Conservation (phyloP, 2,797 vertebrate genomes). For the Champsocephalus esox region DNA sequence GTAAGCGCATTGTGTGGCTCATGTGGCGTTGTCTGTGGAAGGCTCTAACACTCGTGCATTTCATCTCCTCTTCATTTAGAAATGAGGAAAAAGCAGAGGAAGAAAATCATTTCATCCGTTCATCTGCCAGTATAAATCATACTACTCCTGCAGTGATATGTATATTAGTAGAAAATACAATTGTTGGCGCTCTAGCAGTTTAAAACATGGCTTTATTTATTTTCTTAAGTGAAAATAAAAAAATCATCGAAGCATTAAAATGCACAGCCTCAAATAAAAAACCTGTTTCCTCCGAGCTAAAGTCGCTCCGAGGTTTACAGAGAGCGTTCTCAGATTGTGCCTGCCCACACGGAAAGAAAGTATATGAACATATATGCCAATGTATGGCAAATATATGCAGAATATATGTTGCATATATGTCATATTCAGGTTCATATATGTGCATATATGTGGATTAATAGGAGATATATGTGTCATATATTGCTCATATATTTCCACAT, state of each 20-base stretch:
- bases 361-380: no score
- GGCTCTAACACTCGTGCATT: no score
- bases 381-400: no score
- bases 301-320: not conserved
- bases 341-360: no score
- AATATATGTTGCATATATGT: no score
- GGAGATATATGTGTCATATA: no score
- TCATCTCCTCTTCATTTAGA: not conserved
- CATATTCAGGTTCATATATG: no score
- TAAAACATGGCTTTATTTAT: not conserved
- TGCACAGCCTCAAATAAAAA: constrained; percentile 14
- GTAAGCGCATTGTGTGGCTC: not conserved
- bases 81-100: not conserved
- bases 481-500: no score
- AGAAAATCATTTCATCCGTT: no score
- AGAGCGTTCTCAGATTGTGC: not conserved
- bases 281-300: constrained; percentile 20
- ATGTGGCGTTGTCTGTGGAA: not conserved
- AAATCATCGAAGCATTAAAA: not conserved
- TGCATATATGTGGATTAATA: no score
- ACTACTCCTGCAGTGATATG: not conserved
- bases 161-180: not conserved
- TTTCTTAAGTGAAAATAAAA: not conserved
- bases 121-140: not conserved
- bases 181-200: no score